Evolutionary conservation across 2,113 vertebrate genomes (phyloP).

Genomic region (Antidorcas marsupialis): DNA sequence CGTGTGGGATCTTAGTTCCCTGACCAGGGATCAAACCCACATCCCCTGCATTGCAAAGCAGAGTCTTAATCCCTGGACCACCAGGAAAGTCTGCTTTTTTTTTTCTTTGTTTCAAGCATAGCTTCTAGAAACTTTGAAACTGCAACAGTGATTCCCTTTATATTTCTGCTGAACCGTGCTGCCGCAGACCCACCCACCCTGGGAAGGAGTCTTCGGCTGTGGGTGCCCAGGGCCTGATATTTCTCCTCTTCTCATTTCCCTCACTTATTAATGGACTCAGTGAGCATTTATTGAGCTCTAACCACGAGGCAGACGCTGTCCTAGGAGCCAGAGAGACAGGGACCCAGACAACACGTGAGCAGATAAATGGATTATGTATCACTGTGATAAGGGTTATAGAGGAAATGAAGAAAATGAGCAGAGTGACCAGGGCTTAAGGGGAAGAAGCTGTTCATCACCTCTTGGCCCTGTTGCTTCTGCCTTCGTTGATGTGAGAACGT

Average conservation of each 20-base stretch:
- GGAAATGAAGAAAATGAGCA: background rate
- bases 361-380: background rate
- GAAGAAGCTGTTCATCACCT: background rate
- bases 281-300: background rate
- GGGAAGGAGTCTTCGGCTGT: background rate
- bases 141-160: background rate
- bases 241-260: background rate
- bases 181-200: too few species aligned
- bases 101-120: background rate
- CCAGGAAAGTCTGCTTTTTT: background rate
- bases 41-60: background rate
- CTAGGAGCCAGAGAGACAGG: background rate
- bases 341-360: background rate
- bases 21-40: background rate
- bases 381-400: background rate
- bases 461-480: background rate
- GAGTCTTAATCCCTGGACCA: background rate
- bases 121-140: background rate
- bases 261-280: background rate
- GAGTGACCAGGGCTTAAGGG: background rate
- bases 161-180: background rate
- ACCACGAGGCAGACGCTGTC: background rate
- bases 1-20: background rate
- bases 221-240: background rate
- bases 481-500: background rate